phyloP scores from a whole-genome alignment of 2,888 invertebrate species.

The Drosophila vallismaia region DNA sequence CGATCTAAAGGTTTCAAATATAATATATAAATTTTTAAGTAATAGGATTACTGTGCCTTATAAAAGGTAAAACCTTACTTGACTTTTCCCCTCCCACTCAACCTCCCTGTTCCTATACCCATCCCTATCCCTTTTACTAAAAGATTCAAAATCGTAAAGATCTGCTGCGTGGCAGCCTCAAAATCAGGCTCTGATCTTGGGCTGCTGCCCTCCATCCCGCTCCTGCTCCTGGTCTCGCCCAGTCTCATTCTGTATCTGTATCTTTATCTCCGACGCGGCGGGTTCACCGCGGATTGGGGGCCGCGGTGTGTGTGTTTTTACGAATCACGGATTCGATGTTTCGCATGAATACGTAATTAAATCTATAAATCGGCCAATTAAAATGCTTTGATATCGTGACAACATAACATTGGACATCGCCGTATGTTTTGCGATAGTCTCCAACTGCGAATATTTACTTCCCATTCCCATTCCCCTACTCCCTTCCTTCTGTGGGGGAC shows the following conservation, averaged over 20 bases:
- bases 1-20: not conserved
- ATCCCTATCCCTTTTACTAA: constrained; percentile 10
- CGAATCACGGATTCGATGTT: constrained; percentile 85
- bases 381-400: constrained; percentile 84
- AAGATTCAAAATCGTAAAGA: constrained; percentile 73
- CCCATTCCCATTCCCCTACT: constrained; percentile 5
- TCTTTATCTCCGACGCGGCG: constrained; percentile 36
- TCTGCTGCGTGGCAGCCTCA: constrained; percentile 71
- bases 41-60: not conserved
- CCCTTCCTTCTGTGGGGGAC: not conserved
- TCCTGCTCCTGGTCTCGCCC: constrained; percentile 4
- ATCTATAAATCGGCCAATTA: constrained; percentile 85
- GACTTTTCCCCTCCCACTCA: not conserved
- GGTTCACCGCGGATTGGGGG: constrained; percentile 33
- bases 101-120: not conserved
- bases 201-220: constrained; percentile 20
- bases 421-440: constrained; percentile 50
- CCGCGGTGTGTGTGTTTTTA: constrained; percentile 84
- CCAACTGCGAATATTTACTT: constrained; percentile 13
- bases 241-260: constrained; percentile 18
- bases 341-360: constrained; percentile 85
- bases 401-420: constrained; percentile 83
- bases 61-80: not conserved
- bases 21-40: not conserved
- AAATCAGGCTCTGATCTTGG: constrained; percentile 64